phyloP scores from a whole-genome alignment of 2,113 vertebrate genomes.

The Panthera uncia region DNA sequence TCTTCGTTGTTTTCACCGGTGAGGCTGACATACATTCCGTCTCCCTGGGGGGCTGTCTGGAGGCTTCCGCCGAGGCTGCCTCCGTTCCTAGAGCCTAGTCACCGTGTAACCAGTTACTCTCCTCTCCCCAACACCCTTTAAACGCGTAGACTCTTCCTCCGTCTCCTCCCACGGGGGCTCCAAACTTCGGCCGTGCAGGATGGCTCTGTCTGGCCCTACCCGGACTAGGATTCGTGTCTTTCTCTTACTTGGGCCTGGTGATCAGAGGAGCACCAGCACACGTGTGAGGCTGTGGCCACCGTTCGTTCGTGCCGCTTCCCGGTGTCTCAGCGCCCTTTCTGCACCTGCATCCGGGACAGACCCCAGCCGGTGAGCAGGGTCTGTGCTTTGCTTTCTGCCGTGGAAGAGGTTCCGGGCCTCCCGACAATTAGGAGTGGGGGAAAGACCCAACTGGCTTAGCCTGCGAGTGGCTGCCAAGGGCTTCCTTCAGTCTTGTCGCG shows the following conservation, averaged over 20 bases:
- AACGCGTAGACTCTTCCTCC: neutral
- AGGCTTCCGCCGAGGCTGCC: neutral
- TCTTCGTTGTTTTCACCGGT: neutral
- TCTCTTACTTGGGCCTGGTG: neutral
- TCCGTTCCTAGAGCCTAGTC: neutral
- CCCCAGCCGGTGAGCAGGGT: accelerated
- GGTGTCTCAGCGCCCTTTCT: neutral
- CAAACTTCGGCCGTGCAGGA: neutral
- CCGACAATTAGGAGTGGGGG: neutral
- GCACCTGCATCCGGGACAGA: neutral
- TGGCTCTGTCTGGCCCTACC: neutral
- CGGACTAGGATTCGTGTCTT: neutral
- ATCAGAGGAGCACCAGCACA: neutral
- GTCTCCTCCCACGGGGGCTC: neutral
- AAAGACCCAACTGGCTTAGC: neutral
- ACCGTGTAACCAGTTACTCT: neutral
- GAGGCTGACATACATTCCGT: accelerated
- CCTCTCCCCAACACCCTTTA: neutral
- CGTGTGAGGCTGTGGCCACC: neutral
- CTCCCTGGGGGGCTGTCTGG: neutral
- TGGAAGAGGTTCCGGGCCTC: neutral
- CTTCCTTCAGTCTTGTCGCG: neutral
- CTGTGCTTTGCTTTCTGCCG: neutral
- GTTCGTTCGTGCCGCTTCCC: accelerated
- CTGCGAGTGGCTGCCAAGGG: neutral